These are phyloP conservation scores for Sebastes wilsoni DNA, from an alignment of 2,797 vertebrate species.

Conservation along the genomic window DNA sequence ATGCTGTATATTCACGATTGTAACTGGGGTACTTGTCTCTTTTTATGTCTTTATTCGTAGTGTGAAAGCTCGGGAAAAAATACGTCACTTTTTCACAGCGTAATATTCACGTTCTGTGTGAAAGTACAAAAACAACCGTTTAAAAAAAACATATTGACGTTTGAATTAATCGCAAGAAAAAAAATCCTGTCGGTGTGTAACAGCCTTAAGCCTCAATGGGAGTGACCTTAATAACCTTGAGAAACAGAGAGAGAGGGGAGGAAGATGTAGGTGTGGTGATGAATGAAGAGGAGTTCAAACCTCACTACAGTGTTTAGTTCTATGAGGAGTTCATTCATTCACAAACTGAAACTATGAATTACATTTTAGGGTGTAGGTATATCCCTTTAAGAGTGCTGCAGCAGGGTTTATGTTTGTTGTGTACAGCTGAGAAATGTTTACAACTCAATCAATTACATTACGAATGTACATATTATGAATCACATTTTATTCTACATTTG, in stretches of 20 bases:
- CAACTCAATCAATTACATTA: background rate
- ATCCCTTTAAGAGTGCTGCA: background rate
- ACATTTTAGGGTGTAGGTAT: background rate
- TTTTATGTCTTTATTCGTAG: too few relatives aligned
- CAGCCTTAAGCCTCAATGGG: background rate
- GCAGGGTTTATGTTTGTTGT: background rate
- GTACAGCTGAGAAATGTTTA: background rate
- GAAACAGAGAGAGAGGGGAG: background rate
- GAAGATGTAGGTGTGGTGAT: background rate
- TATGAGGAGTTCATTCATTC: background rate
- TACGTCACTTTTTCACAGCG: too few relatives aligned
- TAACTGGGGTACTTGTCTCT: too few relatives aligned
- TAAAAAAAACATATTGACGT: too few relatives aligned
- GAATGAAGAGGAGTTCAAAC: background rate
- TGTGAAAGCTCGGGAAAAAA: too few relatives aligned
- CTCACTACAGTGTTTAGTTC: background rate
- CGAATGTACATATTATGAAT: background rate
- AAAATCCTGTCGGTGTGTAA: too few relatives aligned
- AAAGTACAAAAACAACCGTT: too few relatives aligned
- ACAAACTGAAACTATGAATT: background rate
- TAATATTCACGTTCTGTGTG: too few relatives aligned
- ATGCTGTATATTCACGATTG: too few relatives aligned
- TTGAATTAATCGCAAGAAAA: too few relatives aligned
- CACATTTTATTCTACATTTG: background rate
- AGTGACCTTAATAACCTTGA: conserved; percentile 3